These are phyloP conservation scores for Dastarcus helophoroides DNA, from an alignment of 2,888 invertebrate species.

Conservation along the genomic window DNA sequence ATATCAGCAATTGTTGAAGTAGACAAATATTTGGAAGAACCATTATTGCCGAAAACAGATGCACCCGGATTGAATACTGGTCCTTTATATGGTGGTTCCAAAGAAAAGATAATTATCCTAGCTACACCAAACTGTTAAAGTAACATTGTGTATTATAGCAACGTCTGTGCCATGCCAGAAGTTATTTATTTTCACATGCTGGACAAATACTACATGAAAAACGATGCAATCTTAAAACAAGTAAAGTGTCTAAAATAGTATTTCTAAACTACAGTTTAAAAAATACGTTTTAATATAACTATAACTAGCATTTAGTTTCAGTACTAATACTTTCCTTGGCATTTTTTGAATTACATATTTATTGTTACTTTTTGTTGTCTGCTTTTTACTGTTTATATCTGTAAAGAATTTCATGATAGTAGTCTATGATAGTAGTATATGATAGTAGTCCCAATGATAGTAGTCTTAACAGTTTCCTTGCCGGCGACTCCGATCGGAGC, in stretches of 20 bases:
- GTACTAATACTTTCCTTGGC: no score
- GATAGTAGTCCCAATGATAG: no score
- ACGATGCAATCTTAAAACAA: background rate
- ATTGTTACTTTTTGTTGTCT: no score
- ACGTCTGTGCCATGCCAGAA: background rate
- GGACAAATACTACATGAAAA: background rate
- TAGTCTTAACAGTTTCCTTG: no score
- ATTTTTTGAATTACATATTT: no score
- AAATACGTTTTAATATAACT: no score
- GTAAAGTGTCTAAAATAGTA: background rate
- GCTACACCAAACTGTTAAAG: background rate
- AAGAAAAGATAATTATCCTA: background rate
- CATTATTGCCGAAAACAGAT: constrained; percentile 3
- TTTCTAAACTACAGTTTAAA: no score
- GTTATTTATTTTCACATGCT: constrained; percentile 1
- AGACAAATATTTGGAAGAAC: constrained; percentile 14
- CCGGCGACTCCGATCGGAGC: no score
- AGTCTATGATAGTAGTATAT: no score
- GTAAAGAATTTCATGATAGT: no score
- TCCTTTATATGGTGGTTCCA: constrained; percentile 4
- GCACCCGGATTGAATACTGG: background rate
- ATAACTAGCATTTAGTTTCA: no score
- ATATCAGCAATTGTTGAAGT: constrained; percentile 15
- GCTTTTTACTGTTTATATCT: background rate
- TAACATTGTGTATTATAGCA: background rate